Conservation (phyloP, 1,140 invertebrate genomes). For the Penaeus indicus region DNA sequence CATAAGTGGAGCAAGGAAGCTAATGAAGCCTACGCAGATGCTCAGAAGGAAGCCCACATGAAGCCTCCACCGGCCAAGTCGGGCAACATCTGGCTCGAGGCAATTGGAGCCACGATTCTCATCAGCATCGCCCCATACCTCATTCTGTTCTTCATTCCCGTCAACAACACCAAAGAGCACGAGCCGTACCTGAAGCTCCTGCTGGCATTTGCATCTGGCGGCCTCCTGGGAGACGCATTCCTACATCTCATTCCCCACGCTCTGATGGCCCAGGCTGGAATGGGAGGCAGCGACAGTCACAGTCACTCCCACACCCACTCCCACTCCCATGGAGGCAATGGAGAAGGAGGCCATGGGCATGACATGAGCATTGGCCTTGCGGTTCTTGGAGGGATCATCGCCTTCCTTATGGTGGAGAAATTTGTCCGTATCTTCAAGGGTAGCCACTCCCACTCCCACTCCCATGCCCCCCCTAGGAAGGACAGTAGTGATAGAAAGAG, state of each 20-base stretch:
- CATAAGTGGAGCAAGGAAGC: constrained; percentile 25
- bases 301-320: constrained; percentile 74
- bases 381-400: constrained; percentile 90
- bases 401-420: constrained; percentile 94
- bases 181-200: constrained; percentile 89
- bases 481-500: constrained; percentile 72
- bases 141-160: constrained; percentile 92
- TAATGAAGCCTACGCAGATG: constrained; percentile 19
- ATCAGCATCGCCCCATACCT: constrained; percentile 96
- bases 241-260: constrained; percentile 97
- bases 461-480: constrained; percentile 71
- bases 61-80: constrained; percentile 7
- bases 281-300: constrained; percentile 74
- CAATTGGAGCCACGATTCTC: constrained; percentile 88
- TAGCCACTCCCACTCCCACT: constrained; percentile 79
- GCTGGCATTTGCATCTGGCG: constrained; percentile 94
- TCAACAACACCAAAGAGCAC: constrained; percentile 87
- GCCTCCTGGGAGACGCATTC: constrained; percentile 95
- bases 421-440: constrained; percentile 90
- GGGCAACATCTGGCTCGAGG: constrained; percentile 80
- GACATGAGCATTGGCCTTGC: constrained; percentile 91
- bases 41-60: neutral
- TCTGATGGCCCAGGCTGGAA: constrained; percentile 74
- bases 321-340: constrained; percentile 72
- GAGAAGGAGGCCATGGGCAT: constrained; percentile 76